Conservation (phyloP, 2,797 vertebrate species). For the Fratercula arctica region DNA sequence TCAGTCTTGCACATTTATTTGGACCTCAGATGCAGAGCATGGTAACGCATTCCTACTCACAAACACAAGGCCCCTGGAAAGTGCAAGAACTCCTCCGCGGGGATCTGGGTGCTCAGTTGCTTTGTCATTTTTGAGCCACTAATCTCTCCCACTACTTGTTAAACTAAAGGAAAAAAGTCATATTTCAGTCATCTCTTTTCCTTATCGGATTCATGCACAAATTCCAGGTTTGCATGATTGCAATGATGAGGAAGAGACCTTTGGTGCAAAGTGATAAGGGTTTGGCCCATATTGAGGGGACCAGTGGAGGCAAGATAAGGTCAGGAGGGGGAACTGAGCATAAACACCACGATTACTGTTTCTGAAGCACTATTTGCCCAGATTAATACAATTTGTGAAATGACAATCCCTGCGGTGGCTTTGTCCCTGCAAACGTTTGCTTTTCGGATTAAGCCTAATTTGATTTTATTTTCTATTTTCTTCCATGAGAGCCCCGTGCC, state of each 20-base stretch:
- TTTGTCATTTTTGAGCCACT: neutral
- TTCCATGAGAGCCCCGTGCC: neutral
- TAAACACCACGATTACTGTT: constrained; percentile 47
- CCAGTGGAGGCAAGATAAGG: constrained; percentile 12
- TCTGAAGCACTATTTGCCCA: constrained; percentile 67
- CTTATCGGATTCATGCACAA: neutral
- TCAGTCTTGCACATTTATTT: neutral
- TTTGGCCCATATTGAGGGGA: neutral
- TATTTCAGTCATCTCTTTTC: neutral
- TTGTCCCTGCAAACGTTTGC: constrained; percentile 67
- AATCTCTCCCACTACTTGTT: neutral
- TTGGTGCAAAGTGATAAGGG: constrained; percentile 24
- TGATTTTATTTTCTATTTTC: constrained; percentile 58
- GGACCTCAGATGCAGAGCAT: neutral
- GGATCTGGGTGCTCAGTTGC: neutral
- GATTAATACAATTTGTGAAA: constrained; percentile 71
- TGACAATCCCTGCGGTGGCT: constrained; percentile 60
- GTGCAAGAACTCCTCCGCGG: neutral
- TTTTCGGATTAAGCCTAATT: constrained; percentile 63
- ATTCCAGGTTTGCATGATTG: constrained; percentile 9
- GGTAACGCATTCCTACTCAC: neutral
- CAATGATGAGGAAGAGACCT: neutral
- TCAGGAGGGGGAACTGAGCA: constrained; percentile 28
- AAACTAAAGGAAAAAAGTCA: neutral
- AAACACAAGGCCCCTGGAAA: accelerated